Evolutionary conservation across 2,888 invertebrate genomes (phyloP), one percentile per base, ranked within the genome.

Genomic region (Eristalis intricaria): DNA sequence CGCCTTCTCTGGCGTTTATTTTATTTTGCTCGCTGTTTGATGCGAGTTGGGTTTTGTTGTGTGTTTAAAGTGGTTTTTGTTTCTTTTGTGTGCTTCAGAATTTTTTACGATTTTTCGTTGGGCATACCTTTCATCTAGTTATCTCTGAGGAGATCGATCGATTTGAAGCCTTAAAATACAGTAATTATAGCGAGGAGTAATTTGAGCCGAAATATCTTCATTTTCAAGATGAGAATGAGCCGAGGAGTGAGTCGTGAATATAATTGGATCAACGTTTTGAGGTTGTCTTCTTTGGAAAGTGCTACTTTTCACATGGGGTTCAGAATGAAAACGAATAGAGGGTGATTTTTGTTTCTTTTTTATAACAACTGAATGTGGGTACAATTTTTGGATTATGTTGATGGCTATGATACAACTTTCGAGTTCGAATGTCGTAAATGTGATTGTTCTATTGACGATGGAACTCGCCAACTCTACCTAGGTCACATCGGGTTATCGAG

Each of bases 101-200:
- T 32, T 50, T 68, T 32, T 63, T 71, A 61, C 26, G 63, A 22
- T 65, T 71, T 32, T 79, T 70, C 65, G 32, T 35, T 65, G 71
- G 50, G n/a, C 71, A 64, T 38, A 56, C 35, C 65, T 79, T 79
- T 79, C 65, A 71, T 79, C 71, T 71, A 71, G 79, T 79, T 79
- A 79, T 79, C 79, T 58, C 58, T 22, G 23, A 40, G 56, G 32
- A 58, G 58, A 71, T 71, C 71, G 29, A 64, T 71, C 79, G 70
- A 71, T 70, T 70, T 64, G 43, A 60, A n/a, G 23, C 50, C 58
- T 50, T 43, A 32, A 61, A 69, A 69, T 23, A 43, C 11, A 26
- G 77, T 77, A 65, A 69, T 77, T 77, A 77, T 35, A 40, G 32
- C 26, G 22, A 43, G 29, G 61, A 56, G 75, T 58, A 58, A 58